Evolutionary conservation across 2,113 vertebrate species (phyloP).

Genomic region (Corydoras sp.): DNA sequence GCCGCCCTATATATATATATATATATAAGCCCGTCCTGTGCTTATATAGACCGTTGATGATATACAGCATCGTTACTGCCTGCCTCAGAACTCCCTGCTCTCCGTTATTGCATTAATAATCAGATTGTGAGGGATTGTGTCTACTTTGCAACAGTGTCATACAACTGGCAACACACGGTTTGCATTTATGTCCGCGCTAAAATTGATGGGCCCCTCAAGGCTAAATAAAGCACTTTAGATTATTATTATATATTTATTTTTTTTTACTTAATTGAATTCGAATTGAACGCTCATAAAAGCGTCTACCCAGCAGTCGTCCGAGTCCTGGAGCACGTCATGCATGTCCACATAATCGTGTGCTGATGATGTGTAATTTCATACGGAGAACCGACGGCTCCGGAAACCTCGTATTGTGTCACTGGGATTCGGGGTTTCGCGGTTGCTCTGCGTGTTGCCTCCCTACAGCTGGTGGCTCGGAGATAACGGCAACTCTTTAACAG

Average conservation of each 20-base stretch:
- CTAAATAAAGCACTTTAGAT: background rate
- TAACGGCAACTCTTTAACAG: constrained; percentile 49
- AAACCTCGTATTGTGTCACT: too few species aligned
- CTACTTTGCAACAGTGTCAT: background rate
- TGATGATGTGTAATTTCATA: constrained; percentile 15
- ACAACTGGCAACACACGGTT: background rate
- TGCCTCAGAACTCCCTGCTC: too few species aligned
- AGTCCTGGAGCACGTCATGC: too few species aligned
- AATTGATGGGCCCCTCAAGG: background rate
- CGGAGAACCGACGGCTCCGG: too few species aligned
- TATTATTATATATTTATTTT: too few species aligned
- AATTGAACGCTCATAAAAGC: too few species aligned
- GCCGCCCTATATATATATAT: too few species aligned
- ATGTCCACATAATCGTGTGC: constrained; percentile 30
- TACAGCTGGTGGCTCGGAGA: constrained; percentile 66
- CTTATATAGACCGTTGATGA: background rate
- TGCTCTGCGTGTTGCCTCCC: constrained; percentile 1
- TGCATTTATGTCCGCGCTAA: background rate
- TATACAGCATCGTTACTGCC: too few species aligned
- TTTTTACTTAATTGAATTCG: too few species aligned
- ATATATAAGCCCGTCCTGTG: too few species aligned
- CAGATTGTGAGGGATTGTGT: background rate
- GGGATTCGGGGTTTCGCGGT: constrained; percentile 40
- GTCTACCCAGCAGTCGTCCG: too few species aligned
- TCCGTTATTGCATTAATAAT: background rate